Conservation (phyloP, 2,888 invertebrate genomes). For the Acronicta aceris region DNA sequence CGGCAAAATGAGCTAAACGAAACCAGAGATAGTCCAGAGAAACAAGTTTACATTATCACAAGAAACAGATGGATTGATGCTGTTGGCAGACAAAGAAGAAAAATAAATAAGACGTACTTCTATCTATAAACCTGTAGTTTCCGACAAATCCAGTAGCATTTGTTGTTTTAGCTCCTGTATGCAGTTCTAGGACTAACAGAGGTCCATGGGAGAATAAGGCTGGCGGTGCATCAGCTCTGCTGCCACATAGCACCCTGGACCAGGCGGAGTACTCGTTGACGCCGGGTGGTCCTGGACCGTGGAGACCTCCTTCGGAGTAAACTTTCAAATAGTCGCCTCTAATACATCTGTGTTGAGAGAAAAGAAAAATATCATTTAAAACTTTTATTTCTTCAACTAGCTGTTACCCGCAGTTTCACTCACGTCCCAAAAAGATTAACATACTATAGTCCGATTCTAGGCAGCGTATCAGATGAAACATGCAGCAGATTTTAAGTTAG, state of each 20-base stretch:
- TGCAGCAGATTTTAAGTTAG: no score
- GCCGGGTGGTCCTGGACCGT: slow-evolving; percentile 91
- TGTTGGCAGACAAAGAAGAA: not conserved
- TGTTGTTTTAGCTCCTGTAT: slow-evolving; percentile 86
- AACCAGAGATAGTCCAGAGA: no score
- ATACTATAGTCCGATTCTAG: no score
- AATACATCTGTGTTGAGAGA: slow-evolving; percentile 89
- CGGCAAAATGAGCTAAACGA: no score
- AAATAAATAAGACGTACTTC: slow-evolving; percentile 89
- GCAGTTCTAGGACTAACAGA: slow-evolving; percentile 92
- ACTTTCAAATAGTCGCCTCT: slow-evolving; percentile 93
- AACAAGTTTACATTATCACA: not conserved
- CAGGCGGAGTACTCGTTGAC: slow-evolving; percentile 94
- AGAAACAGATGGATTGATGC: not conserved
- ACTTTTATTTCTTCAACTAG: no score
- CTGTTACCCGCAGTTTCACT: no score
- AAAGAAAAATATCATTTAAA: slow-evolving; percentile 14
- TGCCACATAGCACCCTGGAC: slow-evolving; percentile 93
- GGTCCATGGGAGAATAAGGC: slow-evolving; percentile 93
- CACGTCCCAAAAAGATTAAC: no score
- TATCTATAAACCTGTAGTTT: slow-evolving; percentile 93
- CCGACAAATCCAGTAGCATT: slow-evolving; percentile 92
- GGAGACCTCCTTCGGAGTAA: slow-evolving; percentile 93
- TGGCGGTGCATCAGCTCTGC: slow-evolving; percentile 91
- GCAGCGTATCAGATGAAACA: no score